phyloP scores from a whole-genome alignment of 2,797 vertebrate species.

The Triplophysa bombifrons region DNA sequence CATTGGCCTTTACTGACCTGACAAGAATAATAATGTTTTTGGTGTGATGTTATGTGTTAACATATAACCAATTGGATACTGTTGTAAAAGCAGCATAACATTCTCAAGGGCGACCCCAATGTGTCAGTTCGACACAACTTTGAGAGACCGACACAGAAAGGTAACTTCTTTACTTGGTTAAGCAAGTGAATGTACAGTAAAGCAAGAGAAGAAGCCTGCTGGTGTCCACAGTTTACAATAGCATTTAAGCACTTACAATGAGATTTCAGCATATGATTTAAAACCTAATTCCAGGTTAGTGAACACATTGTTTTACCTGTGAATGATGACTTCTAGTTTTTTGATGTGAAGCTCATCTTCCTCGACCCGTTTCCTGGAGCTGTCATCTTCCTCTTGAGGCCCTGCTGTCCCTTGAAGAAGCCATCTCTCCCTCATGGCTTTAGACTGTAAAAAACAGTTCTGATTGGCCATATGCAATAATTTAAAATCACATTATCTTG shows the following conservation, averaged over 20 bases:
- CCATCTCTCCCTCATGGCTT: slow-evolving; percentile 96
- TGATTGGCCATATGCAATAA: neutral
- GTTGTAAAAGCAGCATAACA: neutral
- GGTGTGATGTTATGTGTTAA: too few relatives aligned
- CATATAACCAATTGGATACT: too few relatives aligned
- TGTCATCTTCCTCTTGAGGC: slow-evolving; percentile 85
- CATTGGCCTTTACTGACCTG: too few relatives aligned
- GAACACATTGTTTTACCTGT: slow-evolving; percentile 77
- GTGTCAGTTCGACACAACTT: too few relatives aligned
- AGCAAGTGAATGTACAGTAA: too few relatives aligned
- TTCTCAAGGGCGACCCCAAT: too few relatives aligned
- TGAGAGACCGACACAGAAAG: too few relatives aligned
- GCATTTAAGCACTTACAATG: too few relatives aligned
- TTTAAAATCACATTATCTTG: too few relatives aligned
- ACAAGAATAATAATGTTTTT: too few relatives aligned
- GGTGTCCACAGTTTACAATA: too few relatives aligned
- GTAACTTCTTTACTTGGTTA: neutral
- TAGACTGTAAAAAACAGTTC: slow-evolving; percentile 79
- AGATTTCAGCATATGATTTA: neutral
- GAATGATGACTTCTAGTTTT: slow-evolving; percentile 87
- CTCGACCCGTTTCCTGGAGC: slow-evolving; percentile 86
- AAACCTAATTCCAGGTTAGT: neutral
- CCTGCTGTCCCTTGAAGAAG: slow-evolving; percentile 89
- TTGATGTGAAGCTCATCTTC: slow-evolving; percentile 90
- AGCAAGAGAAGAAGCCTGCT: too few relatives aligned